These are phyloP conservation scores for Trachelus troglodyta DNA, from an alignment of 2,888 invertebrate species.

Conservation along the genomic window DNA sequence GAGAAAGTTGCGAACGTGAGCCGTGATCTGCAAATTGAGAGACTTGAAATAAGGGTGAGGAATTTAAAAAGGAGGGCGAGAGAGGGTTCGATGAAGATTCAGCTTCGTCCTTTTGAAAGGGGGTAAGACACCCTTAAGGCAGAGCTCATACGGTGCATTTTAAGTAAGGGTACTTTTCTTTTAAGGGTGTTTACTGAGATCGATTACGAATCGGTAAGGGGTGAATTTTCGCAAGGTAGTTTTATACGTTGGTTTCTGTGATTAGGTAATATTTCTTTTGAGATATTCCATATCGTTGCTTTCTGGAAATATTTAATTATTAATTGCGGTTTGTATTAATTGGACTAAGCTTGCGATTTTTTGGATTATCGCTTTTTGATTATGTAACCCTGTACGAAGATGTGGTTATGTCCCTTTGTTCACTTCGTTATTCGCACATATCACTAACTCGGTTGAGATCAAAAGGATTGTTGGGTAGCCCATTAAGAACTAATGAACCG, in stretches of 20 bases:
- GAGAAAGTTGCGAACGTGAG: background rate
- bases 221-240: too few species aligned
- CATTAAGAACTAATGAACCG: slow-evolving; percentile 28
- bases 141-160: too few species aligned
- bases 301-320: background rate
- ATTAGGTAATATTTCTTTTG: background rate
- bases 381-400: background rate
- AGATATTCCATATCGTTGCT: background rate
- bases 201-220: background rate
- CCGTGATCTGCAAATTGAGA: slow-evolving; percentile 7
- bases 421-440: slow-evolving; percentile 7
- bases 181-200: background rate
- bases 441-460: slow-evolving; percentile 27
- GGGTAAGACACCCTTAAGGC: background rate
- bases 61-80: background rate
- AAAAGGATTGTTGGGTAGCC: slow-evolving; percentile 24
- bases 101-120: background rate
- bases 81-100: background rate
- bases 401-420: background rate
- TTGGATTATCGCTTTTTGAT: background rate
- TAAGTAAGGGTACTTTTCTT: background rate
- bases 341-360: background rate
- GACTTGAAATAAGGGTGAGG: background rate
- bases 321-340: background rate
- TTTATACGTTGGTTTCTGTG: background rate